Base-by-base conservation (phyloP, 2,797 vertebrate genomes). In the Silurus lanzhouensis region DNA sequence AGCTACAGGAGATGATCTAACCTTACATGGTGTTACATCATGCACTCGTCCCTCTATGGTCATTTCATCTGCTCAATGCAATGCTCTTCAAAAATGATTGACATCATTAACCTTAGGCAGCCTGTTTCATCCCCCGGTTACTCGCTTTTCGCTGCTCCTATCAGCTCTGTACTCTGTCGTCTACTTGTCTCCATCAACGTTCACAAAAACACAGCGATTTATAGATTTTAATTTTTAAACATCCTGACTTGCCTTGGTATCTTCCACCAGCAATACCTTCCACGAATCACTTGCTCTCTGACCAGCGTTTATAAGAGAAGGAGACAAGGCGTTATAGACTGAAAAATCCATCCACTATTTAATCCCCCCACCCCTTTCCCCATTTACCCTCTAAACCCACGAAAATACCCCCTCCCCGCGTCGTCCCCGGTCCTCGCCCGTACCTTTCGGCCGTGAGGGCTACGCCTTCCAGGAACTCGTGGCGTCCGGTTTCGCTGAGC, bases 361-460 rank as follows among this genome's bases (percentile, higher is more conserved):
- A 78, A 85, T 55, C 66, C 17, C 76, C 38, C 58, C 64, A 70
- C 77, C 84, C 85, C 74, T 22, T 77, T 27, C 38, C 20, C 20
- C 55, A 77, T 57, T 77, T 60, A 38, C 27, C 27, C 57, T 79
- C 22, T 0, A 27, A 64, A 46, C 31, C 58, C 67, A 67, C 87
- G 63, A 55, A 0, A 20, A 68, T 17, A 55, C 70, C 6, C 57
- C 64, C 38, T 27, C 7, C 55, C n/a, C 25, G 10, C 84, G 44
- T 25, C 0, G 5, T 25, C 79, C 55, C 81, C 70, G 4, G 25
- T 14, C 44, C 31, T 74, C 13, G 6, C 27, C 6, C 85, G 48
- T 87, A 99, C 98, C 97, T 96, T 91, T 99, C 98, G 0, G 97
- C 96, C 6, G 98, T 96, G 0, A 97, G 94, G 0, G 96, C 96